Evolutionary conservation across 2,888 invertebrate genomes (phyloP), one percentile per base, ranked within the genome.

Genomic region (Aphelenchoides bicaudatus): DNA sequence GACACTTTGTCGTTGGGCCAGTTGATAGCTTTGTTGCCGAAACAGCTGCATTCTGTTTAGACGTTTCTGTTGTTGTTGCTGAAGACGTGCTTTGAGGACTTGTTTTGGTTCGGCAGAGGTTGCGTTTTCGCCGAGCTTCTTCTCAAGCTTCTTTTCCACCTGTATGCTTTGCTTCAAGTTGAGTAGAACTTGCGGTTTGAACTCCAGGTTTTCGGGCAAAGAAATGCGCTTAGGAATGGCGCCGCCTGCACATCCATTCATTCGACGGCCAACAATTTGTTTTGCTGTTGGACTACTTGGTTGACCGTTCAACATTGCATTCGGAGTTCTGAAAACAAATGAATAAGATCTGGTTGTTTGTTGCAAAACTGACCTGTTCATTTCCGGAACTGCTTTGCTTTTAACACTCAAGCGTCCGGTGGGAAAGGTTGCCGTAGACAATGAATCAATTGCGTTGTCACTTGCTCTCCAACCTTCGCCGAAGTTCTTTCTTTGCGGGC

Each of bases 381-480:
- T 13, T 48, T 70, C 61, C 37, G 46, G 49, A 2, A 52, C 30
- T 3, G 57, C 65, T 25, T 57, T 49, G 23, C 55, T 61, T 38
- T 63, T 61, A 30, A 58, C 54, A 10, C 67, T 62, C 34, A 67
- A 38, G 39, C 62, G 63, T n/a, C 67, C 69, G 4, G 67, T 64
- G 3, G 69, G 68, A 47, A 68, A 68, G 19, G 61, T n/a, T n/a
- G n/a, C 48, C 3, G 58, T 29, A 1, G 64, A 39, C 10, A 67
- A 43, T 16, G 58, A 58, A 47, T 67, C 70, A 50, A 72, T 64
- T 56, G 66, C 53, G 57, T 70, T 81, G 67, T 82, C 82, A n/a
- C 80, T 80, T 1, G 81, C 81, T 13, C 81, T 65, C 37, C 81
- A 72, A 1, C 81, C 81, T 58, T 80, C 80, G 10, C 80, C 71